Conservation (phyloP, 2,113 vertebrate genomes). For the Aphelocoma coerulescens region DNA sequence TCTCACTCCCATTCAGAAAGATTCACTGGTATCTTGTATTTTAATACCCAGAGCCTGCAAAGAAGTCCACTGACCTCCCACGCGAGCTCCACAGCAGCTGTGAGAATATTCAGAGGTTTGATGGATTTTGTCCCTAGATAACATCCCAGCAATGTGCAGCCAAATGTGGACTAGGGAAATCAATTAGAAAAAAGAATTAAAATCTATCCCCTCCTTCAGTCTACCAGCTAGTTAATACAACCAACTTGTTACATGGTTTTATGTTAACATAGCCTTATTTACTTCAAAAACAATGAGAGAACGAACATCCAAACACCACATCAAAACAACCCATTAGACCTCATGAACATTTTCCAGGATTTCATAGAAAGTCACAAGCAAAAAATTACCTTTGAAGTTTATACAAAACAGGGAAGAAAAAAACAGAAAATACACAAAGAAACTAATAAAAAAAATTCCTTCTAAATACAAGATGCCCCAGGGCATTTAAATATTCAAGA, state of each 20-base stretch:
- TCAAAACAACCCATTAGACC: not conserved
- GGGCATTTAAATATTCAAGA: not conserved
- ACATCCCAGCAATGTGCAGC: not conserved
- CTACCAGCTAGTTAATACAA: not conserved
- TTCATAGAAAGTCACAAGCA: not conserved
- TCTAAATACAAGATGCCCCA: not conserved
- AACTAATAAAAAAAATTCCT: not conserved
- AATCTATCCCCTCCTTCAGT: not conserved
- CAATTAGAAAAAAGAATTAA: not conserved
- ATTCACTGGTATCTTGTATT: not conserved
- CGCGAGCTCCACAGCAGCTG: accelerated
- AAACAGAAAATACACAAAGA: not conserved
- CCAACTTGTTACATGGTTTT: not conserved
- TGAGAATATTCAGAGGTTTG: not conserved
- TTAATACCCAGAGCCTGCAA: not conserved
- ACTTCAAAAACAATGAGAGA: not conserved
- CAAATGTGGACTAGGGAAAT: not conserved
- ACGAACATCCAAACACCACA: not conserved
- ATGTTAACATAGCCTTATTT: not conserved
- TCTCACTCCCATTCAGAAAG: not conserved
- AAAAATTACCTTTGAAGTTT: not conserved
- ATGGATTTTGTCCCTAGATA: not conserved
- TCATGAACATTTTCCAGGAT: not conserved
- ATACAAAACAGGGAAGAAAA: not conserved
- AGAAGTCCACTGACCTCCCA: not conserved